Conservation (phyloP, 2,113 vertebrate genomes). For the Grammomys surdaster region DNA sequence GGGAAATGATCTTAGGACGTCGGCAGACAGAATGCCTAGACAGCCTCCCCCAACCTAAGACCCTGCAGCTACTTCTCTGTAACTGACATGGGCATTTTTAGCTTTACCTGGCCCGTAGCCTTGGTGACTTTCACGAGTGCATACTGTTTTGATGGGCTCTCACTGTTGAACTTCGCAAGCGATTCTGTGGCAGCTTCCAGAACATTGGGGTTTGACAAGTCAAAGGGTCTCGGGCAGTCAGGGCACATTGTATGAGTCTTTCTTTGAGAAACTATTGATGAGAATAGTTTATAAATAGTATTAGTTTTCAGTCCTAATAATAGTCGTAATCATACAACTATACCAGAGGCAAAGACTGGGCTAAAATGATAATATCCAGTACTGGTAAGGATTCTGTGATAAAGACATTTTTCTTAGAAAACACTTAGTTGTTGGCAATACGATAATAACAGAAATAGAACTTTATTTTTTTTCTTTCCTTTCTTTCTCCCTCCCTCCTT, state of each 20-base stretch:
- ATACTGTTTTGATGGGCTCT: constrained; percentile 78
- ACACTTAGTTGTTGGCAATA: background rate
- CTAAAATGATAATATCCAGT: background rate
- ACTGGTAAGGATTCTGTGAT: background rate
- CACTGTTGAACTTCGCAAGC: constrained; percentile 82
- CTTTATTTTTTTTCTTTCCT: background rate
- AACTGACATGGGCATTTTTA: background rate
- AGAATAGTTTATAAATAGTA: constrained; percentile 45
- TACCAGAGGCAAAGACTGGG: background rate
- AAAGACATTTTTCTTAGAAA: background rate
- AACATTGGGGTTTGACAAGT: background rate
- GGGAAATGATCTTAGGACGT: background rate
- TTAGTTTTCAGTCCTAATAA: background rate
- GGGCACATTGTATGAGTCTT: background rate
- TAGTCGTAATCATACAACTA: background rate
- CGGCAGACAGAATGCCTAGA: background rate
- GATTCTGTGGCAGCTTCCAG: constrained; percentile 65
- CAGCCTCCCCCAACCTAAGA: background rate
- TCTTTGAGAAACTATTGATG: constrained; percentile 70
- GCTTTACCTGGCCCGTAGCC: constrained; percentile 82
- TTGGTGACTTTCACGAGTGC: constrained; percentile 79
- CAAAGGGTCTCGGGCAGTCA: constrained; percentile 76
- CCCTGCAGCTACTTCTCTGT: background rate
- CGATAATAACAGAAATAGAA: background rate
- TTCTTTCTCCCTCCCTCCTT: too few relatives aligned